Conservation (phyloP, 2,797 vertebrate genomes). For the Trachops cirrhosus region DNA sequence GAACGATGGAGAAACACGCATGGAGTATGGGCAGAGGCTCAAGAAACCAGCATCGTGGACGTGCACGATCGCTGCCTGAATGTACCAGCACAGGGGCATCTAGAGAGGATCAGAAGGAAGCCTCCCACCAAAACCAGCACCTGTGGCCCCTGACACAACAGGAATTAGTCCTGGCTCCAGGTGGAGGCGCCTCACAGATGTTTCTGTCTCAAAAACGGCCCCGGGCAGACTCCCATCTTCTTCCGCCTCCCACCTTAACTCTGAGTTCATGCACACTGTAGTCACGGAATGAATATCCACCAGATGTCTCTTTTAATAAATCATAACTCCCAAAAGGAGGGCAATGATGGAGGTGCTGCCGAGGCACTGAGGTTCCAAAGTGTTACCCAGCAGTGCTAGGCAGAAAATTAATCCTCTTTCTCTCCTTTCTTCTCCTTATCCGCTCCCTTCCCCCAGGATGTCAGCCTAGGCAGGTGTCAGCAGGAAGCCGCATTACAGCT, state of each 20-base stretch:
- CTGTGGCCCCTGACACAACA: background rate
- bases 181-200: background rate
- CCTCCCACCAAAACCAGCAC: background rate
- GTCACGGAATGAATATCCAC: background rate
- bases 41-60: background rate
- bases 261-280: background rate
- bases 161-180: background rate
- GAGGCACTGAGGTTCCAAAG: background rate
- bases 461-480: background rate
- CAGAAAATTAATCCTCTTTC: conserved; percentile 26
- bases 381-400: background rate
- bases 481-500: background rate
- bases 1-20: fast-evolving
- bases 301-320: conserved; percentile 50
- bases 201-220: background rate
- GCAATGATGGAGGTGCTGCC: background rate
- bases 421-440: background rate
- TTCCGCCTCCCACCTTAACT: conserved; percentile 6
- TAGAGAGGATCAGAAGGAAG: background rate
- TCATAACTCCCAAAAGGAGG: background rate
- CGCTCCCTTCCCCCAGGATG: background rate
- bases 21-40: background rate
- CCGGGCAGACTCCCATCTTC: background rate
- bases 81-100: background rate
- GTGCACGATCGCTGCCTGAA: fast-evolving